Conservation (phyloP, 2,888 invertebrate species). For the Pristionchus maxplancki region DNA sequence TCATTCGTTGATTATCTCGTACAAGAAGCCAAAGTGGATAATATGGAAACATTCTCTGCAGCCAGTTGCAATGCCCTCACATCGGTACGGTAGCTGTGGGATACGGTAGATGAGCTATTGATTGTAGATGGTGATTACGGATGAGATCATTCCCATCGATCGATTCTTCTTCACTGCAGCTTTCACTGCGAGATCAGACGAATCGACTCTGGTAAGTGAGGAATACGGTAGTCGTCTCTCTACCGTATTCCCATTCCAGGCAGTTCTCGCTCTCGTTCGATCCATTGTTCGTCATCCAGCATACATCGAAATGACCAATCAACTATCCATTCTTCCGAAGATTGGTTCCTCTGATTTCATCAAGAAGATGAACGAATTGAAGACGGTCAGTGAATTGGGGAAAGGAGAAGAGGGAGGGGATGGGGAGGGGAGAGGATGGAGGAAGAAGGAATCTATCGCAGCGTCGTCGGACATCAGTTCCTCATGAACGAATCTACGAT, state of each 20-base stretch:
- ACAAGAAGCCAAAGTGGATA: conserved; percentile 26
- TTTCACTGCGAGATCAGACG: conserved; percentile 43
- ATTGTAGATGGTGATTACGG: conserved; percentile 15
- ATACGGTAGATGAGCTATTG: neutral
- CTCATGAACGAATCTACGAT: neutral
- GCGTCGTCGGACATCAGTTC: neutral
- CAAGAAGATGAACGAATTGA: conserved; percentile 40
- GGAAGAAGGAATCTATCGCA: neutral
- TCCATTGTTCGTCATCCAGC: neutral
- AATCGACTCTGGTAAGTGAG: conserved; percentile 10
- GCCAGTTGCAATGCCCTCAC: neutral
- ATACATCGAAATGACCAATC: conserved; percentile 28
- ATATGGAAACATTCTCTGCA: neutral
- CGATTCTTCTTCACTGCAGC: conserved; percentile 51
- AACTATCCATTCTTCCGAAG: conserved; percentile 20
- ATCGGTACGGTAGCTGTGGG: neutral
- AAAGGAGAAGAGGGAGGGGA: no score
- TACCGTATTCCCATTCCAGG: neutral
- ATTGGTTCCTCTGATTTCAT: conserved; percentile 45
- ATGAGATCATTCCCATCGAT: conserved; percentile 45
- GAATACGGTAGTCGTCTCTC: neutral
- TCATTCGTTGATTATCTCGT: conserved; percentile 62
- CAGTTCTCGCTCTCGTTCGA: conserved; percentile 35
- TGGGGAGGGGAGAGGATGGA: neutral
- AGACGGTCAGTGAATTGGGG: neutral